Evolutionary conservation across 2,113 vertebrate species (phyloP), one percentile per base, ranked within the genome.

Genomic region (Leptodactylus fuscus): DNA sequence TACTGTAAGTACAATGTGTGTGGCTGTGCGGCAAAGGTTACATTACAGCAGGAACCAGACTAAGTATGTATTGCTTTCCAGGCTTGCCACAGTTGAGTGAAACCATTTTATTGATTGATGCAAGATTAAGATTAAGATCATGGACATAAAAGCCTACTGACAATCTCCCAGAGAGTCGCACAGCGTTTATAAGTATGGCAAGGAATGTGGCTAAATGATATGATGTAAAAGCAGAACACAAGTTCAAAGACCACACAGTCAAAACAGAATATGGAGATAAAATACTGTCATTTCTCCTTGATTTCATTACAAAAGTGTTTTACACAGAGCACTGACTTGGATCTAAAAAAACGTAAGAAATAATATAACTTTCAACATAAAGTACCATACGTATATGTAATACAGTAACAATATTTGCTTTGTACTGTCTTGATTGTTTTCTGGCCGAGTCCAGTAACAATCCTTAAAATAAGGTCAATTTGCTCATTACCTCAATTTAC

Each of bases 191-290:
- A 85, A 70, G 83, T 49, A 51, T 67, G 2, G 83, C 70, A 79
- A 79, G 60, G 83, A 85, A 85, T 85, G 83, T 49, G 48, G 83
- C 78, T 67, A 79, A 85, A 85, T 79, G 74, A 78, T 78, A 85
- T 78, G 29, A 67, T 85, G 62, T 51, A 79, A 77, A 77, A 79
- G 44, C 74, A 79, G 60, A 55, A 79, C 75, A 79, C 29, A 79
- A 85, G 83, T 85, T 85, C 83, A 85, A 85, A 85, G 83, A 85
- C 83, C 83, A 84, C 73, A 84, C 82, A 85, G 83, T 78, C 83
- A 79, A 85, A 78, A 85, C 83, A 85, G n/a, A 48, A 70, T 85
- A 79, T 53, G 75, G 38, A 85, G 74, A 85, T 85, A 77, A 85
- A 85, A 49, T 55, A 32, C 62, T 65, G 74, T 65, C 62, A 67